Evolutionary conservation across 2,113 vertebrate genomes (phyloP), one percentile per base, ranked within the genome.

Genomic region (Thymallus thymallus): DNA sequence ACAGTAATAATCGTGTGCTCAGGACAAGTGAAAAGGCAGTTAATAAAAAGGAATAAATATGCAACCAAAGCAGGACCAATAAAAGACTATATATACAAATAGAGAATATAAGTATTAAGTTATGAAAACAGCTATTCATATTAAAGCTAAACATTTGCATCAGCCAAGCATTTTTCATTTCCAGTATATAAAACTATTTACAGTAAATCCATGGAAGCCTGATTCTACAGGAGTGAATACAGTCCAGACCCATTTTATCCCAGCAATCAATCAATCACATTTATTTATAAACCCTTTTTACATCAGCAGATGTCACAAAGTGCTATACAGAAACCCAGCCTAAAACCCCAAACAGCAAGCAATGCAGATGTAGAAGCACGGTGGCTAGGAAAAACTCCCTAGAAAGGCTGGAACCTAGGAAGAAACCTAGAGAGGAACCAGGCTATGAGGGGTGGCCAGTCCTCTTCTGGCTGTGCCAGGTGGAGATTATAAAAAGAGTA

Each of bases 11-110:
- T 51, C 5, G 16, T 51, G 48, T 14, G 48, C 56, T 14, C 41
- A 9, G 35, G 9, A 20, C 26, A 41, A n/a, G 41, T 46, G 35
- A 69, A 13, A 41, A 22, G 60, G 18, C 26, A 35, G 29, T n/a
- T 68, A 16, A 10, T 5, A 72, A 30, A 48, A 45, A 55, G 41
- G 62, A 86, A 85, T 86, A 88, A 88, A 86, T 86, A 89, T 68
- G 23, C n/a, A 77, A 65, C 0, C n/a, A 61, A 64, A 61, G 48
- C 4, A 32, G 70, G 63, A 51, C 30, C 2, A 46, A 56, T 77
- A 32, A 71, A 24, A 75, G 56, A 35, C 56, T 80, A 61, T n/a
- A 68, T n/a, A 68, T 46, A 51, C 35, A 14, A 69, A 66, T 23
- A 29, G 9, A 75, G 64, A 62, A 30, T 22, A 58, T 66, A 26